A percentile compares a stretch with the other conserved stretches of the same genome.
Conservation (phyloP, 1,140 invertebrate genomes). For the Rhyzopertha dominica region DNA sequence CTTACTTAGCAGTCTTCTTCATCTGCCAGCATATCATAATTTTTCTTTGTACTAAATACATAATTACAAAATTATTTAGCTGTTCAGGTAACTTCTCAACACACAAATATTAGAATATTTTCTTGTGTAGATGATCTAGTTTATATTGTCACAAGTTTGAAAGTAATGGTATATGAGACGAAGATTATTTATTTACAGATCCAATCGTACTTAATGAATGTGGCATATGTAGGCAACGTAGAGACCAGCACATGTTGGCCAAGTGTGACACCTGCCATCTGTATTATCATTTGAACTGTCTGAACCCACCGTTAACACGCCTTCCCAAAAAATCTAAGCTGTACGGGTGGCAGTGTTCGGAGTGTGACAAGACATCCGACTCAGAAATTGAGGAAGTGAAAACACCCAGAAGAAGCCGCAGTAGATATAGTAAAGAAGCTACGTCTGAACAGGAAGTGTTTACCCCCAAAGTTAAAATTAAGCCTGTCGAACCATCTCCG, state of each 20-base stretch:
- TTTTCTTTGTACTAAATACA: too few species aligned
- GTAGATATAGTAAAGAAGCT: slow-evolving; percentile 60
- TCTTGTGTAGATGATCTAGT: too few species aligned
- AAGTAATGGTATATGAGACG: too few species aligned
- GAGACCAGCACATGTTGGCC: slow-evolving; percentile 82
- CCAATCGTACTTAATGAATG: slow-evolving; percentile 57
- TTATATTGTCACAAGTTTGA: too few species aligned
- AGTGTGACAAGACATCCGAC: slow-evolving; percentile 80
- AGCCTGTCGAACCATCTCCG: slow-evolving; percentile 50
- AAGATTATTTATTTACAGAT: slow-evolving; percentile 33
- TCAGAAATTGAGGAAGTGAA: slow-evolving; percentile 72
- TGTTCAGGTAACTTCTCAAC: too few species aligned
- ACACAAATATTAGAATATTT: too few species aligned
- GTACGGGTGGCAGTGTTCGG: slow-evolving; percentile 90
- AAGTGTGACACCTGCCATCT: slow-evolving; percentile 92
- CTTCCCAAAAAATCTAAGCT: slow-evolving; percentile 94
- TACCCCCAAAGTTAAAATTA: slow-evolving; percentile 56
- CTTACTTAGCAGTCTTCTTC: too few species aligned
- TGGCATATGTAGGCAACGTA: slow-evolving; percentile 74
- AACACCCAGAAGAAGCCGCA: slow-evolving; percentile 68
- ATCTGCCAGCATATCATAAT: too few species aligned
- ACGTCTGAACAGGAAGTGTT: slow-evolving; percentile 33
- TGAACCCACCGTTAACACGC: slow-evolving; percentile 84
- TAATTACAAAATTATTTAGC: too few species aligned
- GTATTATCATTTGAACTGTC: slow-evolving; percentile 89